Conservation (phyloP, 2,888 invertebrate species). For the Agrilus cyanescens region DNA sequence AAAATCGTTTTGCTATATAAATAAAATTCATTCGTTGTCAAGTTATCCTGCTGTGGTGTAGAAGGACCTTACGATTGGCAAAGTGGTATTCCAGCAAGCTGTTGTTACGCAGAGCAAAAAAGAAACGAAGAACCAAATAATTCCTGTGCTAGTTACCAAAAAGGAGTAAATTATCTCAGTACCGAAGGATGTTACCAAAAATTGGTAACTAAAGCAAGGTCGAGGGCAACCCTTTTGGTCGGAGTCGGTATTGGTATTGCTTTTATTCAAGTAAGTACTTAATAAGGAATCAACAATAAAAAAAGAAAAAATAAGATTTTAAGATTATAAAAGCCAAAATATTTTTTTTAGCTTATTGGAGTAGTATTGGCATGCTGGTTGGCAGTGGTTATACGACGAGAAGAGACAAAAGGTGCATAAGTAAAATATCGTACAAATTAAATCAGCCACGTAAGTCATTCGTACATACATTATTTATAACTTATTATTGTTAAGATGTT, state of each 20-base stretch:
- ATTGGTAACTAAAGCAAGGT: slow-evolving; percentile 42
- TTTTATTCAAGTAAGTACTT: slow-evolving; percentile 39
- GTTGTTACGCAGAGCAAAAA: slow-evolving; percentile 39
- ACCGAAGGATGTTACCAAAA: slow-evolving; percentile 44
- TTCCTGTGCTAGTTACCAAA: slow-evolving; percentile 19
- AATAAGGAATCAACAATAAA: not conserved
- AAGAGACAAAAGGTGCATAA: slow-evolving; percentile 2
- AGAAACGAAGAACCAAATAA: slow-evolving; percentile 27
- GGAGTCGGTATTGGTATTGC: slow-evolving; percentile 55
- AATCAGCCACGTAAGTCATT: too few species aligned
- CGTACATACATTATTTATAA: too few species aligned
- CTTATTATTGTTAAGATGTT: too few species aligned
- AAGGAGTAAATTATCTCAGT: slow-evolving; percentile 27
- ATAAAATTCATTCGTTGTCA: too few species aligned
- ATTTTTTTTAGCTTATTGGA: slow-evolving; percentile 53
- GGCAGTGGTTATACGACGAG: slow-evolving; percentile 29
- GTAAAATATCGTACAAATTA: too few species aligned
- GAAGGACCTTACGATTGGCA: slow-evolving; percentile 30
- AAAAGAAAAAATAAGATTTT: slow-evolving; percentile 2
- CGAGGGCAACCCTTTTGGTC: slow-evolving; percentile 44
- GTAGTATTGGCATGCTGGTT: slow-evolving; percentile 77
- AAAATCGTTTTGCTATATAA: too few species aligned
- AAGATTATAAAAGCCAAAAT: not conserved
- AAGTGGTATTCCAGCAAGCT: slow-evolving; percentile 45
- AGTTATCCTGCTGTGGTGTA: slow-evolving; percentile 42